phyloP scores from a whole-genome alignment of 2,113 vertebrate species.

The Pituophis catenifer region DNA sequence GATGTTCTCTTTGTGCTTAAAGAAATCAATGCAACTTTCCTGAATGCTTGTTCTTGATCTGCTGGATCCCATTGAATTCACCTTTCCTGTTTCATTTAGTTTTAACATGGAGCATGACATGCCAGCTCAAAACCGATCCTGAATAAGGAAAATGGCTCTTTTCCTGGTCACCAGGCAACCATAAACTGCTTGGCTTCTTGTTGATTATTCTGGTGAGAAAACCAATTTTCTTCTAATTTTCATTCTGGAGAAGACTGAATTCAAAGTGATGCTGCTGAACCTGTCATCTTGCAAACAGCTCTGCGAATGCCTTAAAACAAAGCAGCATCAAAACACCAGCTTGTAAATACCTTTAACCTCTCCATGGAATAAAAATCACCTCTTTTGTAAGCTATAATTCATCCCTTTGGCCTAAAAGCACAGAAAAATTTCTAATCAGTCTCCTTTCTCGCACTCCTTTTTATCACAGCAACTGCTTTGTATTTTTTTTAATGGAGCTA shows the following conservation, averaged over 20 bases:
- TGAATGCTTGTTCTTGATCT: neutral
- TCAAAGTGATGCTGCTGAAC: constrained; percentile 18
- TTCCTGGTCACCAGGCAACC: neutral
- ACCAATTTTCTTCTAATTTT: neutral
- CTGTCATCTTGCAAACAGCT: constrained; percentile 25
- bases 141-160: constrained; percentile 1
- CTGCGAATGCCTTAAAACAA: constrained; percentile 9
- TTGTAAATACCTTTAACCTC: constrained; percentile 11
- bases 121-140: neutral
- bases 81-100: neutral
- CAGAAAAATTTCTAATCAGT: constrained; percentile 43
- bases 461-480: constrained; percentile 5
- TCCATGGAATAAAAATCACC: constrained; percentile 6
- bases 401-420: neutral
- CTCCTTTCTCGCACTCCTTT: constrained; percentile 41
- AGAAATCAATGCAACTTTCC: neutral
- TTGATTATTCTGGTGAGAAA: constrained; percentile 3
- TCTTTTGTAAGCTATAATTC: constrained; percentile 17
- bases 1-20: neutral
- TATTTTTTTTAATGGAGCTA: constrained; percentile 40
- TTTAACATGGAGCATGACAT: neutral
- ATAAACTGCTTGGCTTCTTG: neutral
- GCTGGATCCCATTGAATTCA: neutral
- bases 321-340: neutral
- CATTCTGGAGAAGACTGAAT: constrained; percentile 6